A percentile compares a stretch with the other conserved stretches of the same genome.
Evolutionary conservation across 2,113 vertebrate species (phyloP).

Genomic region (Ailurus styani): DNA sequence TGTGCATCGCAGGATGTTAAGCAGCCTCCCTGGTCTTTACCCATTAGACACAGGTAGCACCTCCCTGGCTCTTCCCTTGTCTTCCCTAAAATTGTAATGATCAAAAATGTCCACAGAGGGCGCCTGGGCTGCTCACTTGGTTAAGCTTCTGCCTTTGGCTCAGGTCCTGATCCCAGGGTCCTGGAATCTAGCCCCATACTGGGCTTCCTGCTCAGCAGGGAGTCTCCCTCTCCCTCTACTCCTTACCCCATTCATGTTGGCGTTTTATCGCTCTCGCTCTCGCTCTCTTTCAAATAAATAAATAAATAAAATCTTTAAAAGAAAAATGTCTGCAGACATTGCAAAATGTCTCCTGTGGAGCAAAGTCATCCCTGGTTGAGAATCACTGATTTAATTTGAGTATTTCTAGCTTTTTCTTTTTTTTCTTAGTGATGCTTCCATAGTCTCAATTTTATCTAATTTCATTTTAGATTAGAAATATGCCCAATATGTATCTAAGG

Average conservation of each 20-base stretch:
- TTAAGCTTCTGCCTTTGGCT: background rate
- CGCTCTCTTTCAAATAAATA: background rate
- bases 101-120: background rate
- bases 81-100: background rate
- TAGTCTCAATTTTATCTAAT: background rate
- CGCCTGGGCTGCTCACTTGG: background rate
- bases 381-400: background rate
- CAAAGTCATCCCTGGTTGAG: background rate
- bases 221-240: background rate
- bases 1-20: background rate
- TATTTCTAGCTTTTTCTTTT: background rate
- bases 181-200: background rate
- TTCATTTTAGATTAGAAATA: conserved; percentile 1
- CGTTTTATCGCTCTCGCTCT: background rate
- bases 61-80: background rate
- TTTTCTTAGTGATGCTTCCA: background rate
- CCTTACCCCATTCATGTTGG: background rate
- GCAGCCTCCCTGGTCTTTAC: background rate
- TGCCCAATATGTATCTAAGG: background rate
- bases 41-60: too few relatives aligned
- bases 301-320: background rate
- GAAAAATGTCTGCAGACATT: background rate
- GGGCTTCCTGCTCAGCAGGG: too few relatives aligned
- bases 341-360: background rate
- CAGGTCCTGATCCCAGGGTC: background rate